Conservation (phyloP, 2,797 vertebrate genomes). For the Acanthurus leucopareius region DNA sequence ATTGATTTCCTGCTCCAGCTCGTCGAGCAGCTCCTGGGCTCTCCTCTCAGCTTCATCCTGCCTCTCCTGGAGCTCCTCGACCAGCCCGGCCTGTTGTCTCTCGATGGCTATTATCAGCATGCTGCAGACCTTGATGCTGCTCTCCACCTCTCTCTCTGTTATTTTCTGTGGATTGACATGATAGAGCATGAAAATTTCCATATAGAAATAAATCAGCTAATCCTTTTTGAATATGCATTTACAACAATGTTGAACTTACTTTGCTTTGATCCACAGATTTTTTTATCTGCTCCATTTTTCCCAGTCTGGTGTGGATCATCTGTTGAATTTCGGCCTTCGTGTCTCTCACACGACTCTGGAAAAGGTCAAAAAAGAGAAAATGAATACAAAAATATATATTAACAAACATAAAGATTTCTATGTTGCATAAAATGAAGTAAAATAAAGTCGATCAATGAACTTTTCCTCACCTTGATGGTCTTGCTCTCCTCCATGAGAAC, state of each 20-base stretch:
- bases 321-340: constrained; percentile 46
- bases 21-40: constrained; percentile 24
- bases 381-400: no score
- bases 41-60: constrained; percentile 39
- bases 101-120: constrained; percentile 42
- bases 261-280: constrained; percentile 43
- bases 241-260: constrained; percentile 43
- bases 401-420: not conserved
- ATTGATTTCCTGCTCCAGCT: constrained; percentile 62
- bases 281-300: constrained; percentile 61
- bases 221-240: no score
- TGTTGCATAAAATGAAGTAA: not conserved
- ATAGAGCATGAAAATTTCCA: not conserved
- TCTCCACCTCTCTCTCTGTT: constrained; percentile 41
- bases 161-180: constrained; percentile 13
- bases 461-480: constrained; percentile 66
- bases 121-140: constrained; percentile 42
- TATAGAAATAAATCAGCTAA: not conserved
- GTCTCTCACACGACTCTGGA: constrained; percentile 51
- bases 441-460: no score
- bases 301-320: constrained; percentile 56
- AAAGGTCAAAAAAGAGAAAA: not conserved
- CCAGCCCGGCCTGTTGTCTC: constrained; percentile 25
- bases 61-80: constrained; percentile 38
- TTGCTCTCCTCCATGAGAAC: constrained; percentile 59